Evolutionary conservation across 2,797 vertebrate species (phyloP), one percentile per base, ranked within the genome.

Genomic region (Sorex maritimensis): DNA sequence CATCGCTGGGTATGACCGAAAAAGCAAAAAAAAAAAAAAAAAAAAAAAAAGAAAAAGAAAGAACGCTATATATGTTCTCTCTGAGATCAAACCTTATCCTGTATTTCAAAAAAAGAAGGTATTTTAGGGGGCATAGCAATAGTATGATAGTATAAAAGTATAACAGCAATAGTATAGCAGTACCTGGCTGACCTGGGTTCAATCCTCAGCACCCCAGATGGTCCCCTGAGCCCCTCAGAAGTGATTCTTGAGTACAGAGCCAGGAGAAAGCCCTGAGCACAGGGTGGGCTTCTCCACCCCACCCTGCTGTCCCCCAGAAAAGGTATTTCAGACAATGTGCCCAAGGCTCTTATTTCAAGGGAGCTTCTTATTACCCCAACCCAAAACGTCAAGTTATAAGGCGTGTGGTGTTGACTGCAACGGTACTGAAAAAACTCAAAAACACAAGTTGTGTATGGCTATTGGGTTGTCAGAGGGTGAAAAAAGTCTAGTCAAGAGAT

Each of bases 41-140:
- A 49, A 49, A 49, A 49, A 49, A 49, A 49, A 49, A 49, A 49
- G 11, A 49, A 49, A 49, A 72, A 26, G 52, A 92, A 67, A 91
- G 38, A 58, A 19, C 17, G 21, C 4, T 61, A 61, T 63, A 44
- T 38, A 52, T 61, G 90, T 15, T 81, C 17, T 94, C 26, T 86
- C 88, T 44, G 0, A 9, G 21, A 74, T 72, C 73, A 81, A 68
- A 61, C 58, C 71, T 67, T 65, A 67, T 30, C 6, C 4, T 5
- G 55, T 44, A 91, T 2, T 82, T 96, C 81, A 86, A n/a, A 92
- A 88, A 91, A 93, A 97, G 88, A 90, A 79, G 9, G 14, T 94
- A 88, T 94, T 52, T 52, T 7, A 52, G 49, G 49, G 49, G 49
- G 6, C 13, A 52, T 6, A 52, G 49, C 13, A 34, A 34, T 34